Evolutionary conservation across 53 echinoderm and acorn worm genomes (phyloP).

Genomic region (Henricia sp.): DNA sequence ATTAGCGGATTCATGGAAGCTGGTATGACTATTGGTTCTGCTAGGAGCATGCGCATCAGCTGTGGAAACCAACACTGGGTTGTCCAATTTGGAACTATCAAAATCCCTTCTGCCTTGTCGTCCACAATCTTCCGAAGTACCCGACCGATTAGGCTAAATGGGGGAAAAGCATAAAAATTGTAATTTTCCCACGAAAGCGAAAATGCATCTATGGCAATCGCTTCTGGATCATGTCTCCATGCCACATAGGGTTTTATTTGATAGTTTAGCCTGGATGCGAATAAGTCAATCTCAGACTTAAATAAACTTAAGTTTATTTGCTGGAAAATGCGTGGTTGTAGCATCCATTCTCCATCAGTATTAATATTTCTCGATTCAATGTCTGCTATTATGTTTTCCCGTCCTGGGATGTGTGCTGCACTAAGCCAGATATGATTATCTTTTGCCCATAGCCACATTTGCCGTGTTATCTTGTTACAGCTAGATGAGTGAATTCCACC

Average conservation of each 20-base stretch:
- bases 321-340: not conserved
- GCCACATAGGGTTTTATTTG: slow-evolving; percentile 24
- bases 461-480: not conserved
- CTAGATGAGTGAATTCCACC: not conserved
- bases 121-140: slow-evolving; percentile 21
- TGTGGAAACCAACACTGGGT: not conserved
- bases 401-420: slow-evolving; percentile 26
- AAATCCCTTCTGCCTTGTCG: not conserved
- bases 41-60: not conserved
- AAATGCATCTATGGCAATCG: slow-evolving; percentile 5
- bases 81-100: slow-evolving; percentile 19
- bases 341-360: slow-evolving; percentile 13
- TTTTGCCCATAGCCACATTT: slow-evolving; percentile 12
- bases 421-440: not conserved
- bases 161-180: slow-evolving; percentile 27
- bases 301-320: not conserved
- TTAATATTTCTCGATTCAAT: not conserved
- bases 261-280: slow-evolving; percentile 29
- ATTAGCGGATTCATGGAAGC: not conserved
- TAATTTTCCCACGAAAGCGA: slow-evolving; percentile 25
- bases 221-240: slow-evolving; percentile 27
- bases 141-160: slow-evolving; percentile 18
- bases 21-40: slow-evolving; percentile 1
- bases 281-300: not conserved
- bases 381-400: slow-evolving; percentile 2